These are phyloP conservation scores for Cinara cedri DNA, from an alignment of 2,888 invertebrate genomes.

Conservation along the genomic window DNA sequence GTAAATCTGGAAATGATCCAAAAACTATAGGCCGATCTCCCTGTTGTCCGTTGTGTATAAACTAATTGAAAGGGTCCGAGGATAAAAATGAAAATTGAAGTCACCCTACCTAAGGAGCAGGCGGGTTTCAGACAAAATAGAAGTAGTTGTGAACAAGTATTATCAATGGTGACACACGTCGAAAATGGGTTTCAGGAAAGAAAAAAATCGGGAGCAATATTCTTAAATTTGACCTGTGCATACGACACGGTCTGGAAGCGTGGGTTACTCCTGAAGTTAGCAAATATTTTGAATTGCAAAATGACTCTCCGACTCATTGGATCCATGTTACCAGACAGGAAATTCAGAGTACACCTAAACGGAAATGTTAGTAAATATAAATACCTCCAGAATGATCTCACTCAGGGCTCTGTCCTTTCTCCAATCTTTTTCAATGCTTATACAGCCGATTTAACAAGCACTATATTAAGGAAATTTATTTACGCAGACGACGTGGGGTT, in stretches of 20 bases:
- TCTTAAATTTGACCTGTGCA: too few relatives aligned
- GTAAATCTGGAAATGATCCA: constrained; percentile 3
- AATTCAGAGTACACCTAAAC: constrained; percentile 1
- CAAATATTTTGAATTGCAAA: constrained; percentile 10
- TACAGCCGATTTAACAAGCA: not conserved
- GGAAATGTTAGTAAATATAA: constrained; percentile 3
- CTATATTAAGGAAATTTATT: too few relatives aligned
- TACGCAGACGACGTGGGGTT: too few relatives aligned
- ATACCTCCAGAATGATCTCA: constrained; percentile 8
- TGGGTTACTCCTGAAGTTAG: not conserved
- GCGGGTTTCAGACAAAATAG: not conserved
- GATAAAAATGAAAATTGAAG: too few relatives aligned
- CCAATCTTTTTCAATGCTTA: not conserved
- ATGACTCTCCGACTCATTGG: not conserved
- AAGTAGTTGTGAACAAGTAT: too few relatives aligned
- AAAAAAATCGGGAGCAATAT: not conserved
- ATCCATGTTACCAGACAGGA: not conserved
- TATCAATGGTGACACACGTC: not conserved
- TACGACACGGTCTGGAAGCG: too few relatives aligned
- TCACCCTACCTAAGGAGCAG: not conserved
- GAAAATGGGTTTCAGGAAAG: too few relatives aligned
- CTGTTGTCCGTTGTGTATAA: too few relatives aligned
- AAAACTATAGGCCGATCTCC: too few relatives aligned
- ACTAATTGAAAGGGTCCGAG: too few relatives aligned
- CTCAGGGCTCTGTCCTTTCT: not conserved